Percentiles rank a stretch among this genome's conserved stretches.
These are phyloP conservation scores for Hirtodrosophila histrioides DNA, from an alignment of 2,888 invertebrate genomes.

Conservation along the genomic window DNA sequence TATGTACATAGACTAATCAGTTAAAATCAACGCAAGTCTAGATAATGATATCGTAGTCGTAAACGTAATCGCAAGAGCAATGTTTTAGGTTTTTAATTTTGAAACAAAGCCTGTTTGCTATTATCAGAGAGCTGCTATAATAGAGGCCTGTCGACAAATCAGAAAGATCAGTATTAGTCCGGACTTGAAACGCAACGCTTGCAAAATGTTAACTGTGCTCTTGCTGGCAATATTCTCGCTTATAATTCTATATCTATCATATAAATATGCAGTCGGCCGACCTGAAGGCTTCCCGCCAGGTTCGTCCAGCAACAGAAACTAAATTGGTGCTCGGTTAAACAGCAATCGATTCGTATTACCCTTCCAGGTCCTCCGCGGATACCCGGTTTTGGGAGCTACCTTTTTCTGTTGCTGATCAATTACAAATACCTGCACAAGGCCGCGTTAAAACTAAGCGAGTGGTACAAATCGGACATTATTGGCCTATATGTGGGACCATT, in stretches of 20 bases:
- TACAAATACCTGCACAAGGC: conserved; percentile 86
- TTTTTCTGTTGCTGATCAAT: conserved; percentile 86
- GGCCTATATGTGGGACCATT: conserved; percentile 86
- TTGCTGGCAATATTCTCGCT: conserved; percentile 80
- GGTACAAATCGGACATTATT: conserved; percentile 87
- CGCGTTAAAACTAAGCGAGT: conserved; percentile 85
- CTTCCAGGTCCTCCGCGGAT: conserved; percentile 87
- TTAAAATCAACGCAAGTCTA: not conserved
- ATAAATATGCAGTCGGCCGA: conserved; percentile 84
- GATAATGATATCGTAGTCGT: conserved; percentile 10
- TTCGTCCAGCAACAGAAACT: conserved; percentile 66
- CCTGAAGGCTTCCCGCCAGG: conserved; percentile 87
- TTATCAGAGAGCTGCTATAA: conserved; percentile 18
- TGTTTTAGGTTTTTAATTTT: conserved; percentile 1
- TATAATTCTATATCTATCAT: conserved; percentile 82
- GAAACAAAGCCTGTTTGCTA: not conserved
- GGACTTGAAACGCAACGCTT: conserved; percentile 16
- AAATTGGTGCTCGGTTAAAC: not conserved
- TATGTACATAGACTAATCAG: too few species aligned
- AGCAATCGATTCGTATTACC: not conserved
- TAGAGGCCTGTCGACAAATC: not conserved
- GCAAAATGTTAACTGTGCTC: conserved; percentile 80
- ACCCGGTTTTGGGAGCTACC: conserved; percentile 88
- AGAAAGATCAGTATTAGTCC: conserved; percentile 36
- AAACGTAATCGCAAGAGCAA: not conserved